Base-by-base conservation (phyloP, 2,113 vertebrate species). In the Neolamprologus toae region DNA sequence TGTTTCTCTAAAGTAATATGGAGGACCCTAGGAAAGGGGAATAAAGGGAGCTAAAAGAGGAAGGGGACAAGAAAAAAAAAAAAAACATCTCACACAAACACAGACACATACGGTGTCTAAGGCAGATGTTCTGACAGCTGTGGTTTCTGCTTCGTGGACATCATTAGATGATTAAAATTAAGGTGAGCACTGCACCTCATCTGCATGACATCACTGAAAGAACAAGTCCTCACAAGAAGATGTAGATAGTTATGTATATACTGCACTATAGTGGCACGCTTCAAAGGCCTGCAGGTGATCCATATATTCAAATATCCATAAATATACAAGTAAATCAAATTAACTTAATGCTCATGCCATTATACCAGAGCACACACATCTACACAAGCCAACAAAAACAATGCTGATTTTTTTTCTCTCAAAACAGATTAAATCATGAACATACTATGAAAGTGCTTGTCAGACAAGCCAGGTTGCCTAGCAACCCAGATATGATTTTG, bases 401-500 rank as follows among this genome's bases (percentile, higher is more conserved):
- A 47, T 21, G 54, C 35, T 9, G 73, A 68, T 33, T 78, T 49
- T 49, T 49, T 66, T 76, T 78, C 8, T n/a, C 42, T 49, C 6
- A 80, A 83, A 88, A 88, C 55, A 76, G 14, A 57, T 42, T 85
- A 19, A 83, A 85, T 61, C 17, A n/a, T 59, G 33, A 84, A 28
- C 59, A 73, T 73, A 79, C 59, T 51, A 42, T 26, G 54, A 61
- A 57, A 54, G 26, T 81, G 49, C 28, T 87, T 83, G 88, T 90
- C 81, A 87, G 76, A 87, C 33, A 63, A 73, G 51, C 19, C 33
- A 53, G 19, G 89, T 90, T 91, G 87, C 91, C 78, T 68, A 80
- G 93, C 85, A 90, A 92, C 87, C 47, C 28, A 47, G 71, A 82
- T 61, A 85, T 42, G 79, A 61, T 80, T 86, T 73, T 51, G 81